Evolutionary conservation across 2,797 vertebrate species (phyloP).

Genomic region (Galago senegalensis): DNA sequence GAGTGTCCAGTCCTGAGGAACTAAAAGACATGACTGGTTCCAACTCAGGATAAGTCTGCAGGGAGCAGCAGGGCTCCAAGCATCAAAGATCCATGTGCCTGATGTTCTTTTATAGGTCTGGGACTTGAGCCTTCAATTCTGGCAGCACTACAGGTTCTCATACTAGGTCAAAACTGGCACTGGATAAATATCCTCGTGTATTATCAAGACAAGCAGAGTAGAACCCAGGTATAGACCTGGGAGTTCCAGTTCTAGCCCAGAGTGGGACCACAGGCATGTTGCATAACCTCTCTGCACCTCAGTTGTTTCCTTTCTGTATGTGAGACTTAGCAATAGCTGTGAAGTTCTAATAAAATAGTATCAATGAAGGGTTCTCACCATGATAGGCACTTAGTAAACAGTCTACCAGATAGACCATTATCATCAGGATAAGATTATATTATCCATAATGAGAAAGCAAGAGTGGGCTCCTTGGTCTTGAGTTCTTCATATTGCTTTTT

Average conservation of each 20-base stretch:
- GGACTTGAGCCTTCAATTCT: not conserved
- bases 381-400: accelerated
- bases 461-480: not conserved
- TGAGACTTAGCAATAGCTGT: not conserved
- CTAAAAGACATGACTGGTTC: accelerated
- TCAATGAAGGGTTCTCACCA: not conserved
- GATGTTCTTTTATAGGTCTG: no score
- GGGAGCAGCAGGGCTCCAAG: accelerated
- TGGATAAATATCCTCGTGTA: not conserved
- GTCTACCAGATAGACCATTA: not conserved
- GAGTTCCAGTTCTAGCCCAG: not conserved
- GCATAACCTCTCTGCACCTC: not conserved
- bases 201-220: not conserved
- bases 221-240: not conserved
- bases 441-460: not conserved
- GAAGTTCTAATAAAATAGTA: not conserved
- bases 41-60: no score
- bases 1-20: not conserved
- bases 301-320: not conserved
- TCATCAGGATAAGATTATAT: not conserved
- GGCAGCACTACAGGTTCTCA: not conserved
- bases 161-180: not conserved
- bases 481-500: not conserved
- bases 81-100: not conserved
- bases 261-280: no score